Evolutionary conservation across 2,113 vertebrate genomes (phyloP).

Genomic region (Myotis davidii): DNA sequence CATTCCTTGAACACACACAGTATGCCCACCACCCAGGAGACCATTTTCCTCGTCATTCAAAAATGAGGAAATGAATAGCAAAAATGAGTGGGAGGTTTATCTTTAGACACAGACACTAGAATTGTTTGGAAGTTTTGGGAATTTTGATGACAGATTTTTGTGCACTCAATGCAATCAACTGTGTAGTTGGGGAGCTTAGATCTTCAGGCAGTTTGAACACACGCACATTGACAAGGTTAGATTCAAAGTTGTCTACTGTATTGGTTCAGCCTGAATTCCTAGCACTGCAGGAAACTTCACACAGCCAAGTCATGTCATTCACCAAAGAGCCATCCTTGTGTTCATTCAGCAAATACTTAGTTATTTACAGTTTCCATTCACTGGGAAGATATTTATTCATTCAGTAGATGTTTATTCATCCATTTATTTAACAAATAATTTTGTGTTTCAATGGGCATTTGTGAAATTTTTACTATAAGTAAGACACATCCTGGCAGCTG

Average conservation of each 20-base stretch:
- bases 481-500: neutral
- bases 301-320: slow-evolving; percentile 41
- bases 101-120: slow-evolving; percentile 34
- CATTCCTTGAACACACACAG: slow-evolving; percentile 41
- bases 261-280: slow-evolving; percentile 47
- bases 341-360: slow-evolving; percentile 48
- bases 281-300: slow-evolving; percentile 38
- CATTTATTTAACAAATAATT: slow-evolving; percentile 9
- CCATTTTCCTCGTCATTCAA: slow-evolving; percentile 38
- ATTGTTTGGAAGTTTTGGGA: slow-evolving; percentile 32
- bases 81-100: slow-evolving; percentile 27
- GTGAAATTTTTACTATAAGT: neutral
- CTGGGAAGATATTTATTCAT: slow-evolving; percentile 17
- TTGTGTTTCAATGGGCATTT: neutral
- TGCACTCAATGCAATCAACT: neutral
- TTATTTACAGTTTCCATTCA: slow-evolving; percentile 48
- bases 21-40: slow-evolving; percentile 42
- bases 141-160: slow-evolving; percentile 28
- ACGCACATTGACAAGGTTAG: slow-evolving; percentile 38
- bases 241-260: slow-evolving; percentile 15
- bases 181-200: neutral
- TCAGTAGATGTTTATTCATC: slow-evolving; percentile 31
- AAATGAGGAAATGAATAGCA: slow-evolving; percentile 38
- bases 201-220: neutral
- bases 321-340: neutral